A percentile compares a stretch with the other conserved stretches of the same genome.
Evolutionary conservation across 2,113 vertebrate species (phyloP).

Genomic region (Origma solitaria): DNA sequence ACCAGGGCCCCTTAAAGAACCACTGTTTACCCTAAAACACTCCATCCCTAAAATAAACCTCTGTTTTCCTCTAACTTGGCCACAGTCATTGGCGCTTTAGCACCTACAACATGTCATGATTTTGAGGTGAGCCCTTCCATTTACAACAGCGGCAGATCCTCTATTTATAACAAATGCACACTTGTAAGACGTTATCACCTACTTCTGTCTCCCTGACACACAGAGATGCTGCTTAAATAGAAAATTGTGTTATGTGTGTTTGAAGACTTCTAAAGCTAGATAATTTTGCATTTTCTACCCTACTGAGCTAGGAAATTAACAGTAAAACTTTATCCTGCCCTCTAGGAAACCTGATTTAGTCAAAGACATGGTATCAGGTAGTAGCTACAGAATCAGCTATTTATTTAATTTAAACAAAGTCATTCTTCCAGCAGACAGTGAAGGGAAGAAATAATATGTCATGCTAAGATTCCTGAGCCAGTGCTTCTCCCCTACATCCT

Average conservation of each 20-base stretch:
- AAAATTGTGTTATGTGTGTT: neutral
- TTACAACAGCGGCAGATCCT: neutral
- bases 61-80: neutral
- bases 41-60: neutral
- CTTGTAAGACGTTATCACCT: neutral
- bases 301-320: conserved; percentile 44
- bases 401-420: conserved; percentile 38
- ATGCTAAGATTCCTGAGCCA: neutral
- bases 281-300: conserved; percentile 30
- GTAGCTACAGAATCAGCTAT: neutral
- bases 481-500: neutral
- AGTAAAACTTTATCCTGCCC: neutral
- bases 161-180: neutral
- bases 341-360: neutral
- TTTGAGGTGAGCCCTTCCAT: neutral
- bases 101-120: neutral
- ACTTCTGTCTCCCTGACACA: neutral
- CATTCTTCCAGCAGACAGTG: neutral
- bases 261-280: neutral
- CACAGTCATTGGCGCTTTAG: neutral
- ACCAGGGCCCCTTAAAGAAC: neutral
- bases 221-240: neutral
- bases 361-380: neutral
- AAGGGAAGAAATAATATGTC: neutral
- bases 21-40: neutral